A percentile compares a stretch with the other conserved stretches of the same genome.
These are phyloP conservation scores for Idaea dimidiata DNA, from an alignment of 2,888 invertebrate species.

Conservation along the genomic window DNA sequence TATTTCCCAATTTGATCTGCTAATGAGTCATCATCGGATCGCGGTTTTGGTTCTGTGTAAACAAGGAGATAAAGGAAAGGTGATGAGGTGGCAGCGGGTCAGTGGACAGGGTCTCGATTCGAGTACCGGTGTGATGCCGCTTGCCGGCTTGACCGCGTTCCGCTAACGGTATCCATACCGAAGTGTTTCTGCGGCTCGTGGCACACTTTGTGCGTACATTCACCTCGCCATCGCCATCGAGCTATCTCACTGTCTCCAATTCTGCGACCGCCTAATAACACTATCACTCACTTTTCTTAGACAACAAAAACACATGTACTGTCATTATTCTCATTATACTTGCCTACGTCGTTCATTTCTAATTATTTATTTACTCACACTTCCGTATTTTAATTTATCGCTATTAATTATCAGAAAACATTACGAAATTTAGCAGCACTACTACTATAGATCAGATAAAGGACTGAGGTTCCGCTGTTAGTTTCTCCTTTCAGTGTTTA, in stretches of 20 bases:
- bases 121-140: slow-evolving; percentile 54
- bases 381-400: neutral
- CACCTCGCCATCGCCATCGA: slow-evolving; percentile 76
- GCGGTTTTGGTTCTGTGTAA: neutral
- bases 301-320: neutral
- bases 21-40: slow-evolving; percentile 1
- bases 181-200: slow-evolving; percentile 77
- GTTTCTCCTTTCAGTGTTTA: too few relatives aligned
- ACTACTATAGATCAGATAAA: too few relatives aligned
- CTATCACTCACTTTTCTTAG: neutral
- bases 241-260: slow-evolving; percentile 59
- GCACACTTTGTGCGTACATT: slow-evolving; percentile 79
- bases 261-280: neutral
- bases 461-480: neutral
- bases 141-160: slow-evolving; percentile 77
- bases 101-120: slow-evolving; percentile 44
- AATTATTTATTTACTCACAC: neutral
- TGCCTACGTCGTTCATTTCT: neutral
- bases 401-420: too few relatives aligned
- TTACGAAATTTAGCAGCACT: too few relatives aligned
- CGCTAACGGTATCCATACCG: slow-evolving; percentile 77
- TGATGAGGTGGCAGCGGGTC: slow-evolving; percentile 44
- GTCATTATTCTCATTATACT: neutral
- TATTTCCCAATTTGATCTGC: neutral
- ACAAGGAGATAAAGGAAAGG: slow-evolving; percentile 37